phyloP scores from a whole-genome alignment of 2,797 vertebrate genomes.

The Menidia menidia region DNA sequence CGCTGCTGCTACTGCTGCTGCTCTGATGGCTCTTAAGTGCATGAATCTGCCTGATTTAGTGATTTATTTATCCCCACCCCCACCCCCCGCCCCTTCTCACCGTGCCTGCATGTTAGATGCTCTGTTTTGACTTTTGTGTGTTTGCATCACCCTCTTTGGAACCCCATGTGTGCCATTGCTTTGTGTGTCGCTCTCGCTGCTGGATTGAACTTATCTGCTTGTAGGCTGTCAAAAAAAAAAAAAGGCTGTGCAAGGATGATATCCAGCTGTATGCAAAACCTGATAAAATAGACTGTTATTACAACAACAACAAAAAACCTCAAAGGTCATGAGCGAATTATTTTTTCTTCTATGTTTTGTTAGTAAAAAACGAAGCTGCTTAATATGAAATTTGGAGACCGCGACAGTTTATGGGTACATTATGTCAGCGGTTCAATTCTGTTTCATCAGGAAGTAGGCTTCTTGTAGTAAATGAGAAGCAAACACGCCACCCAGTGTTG shows the following conservation, averaged over 20 bases:
- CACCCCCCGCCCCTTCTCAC: constrained; percentile 35
- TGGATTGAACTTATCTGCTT: constrained; percentile 52
- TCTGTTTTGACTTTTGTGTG: constrained; percentile 35
- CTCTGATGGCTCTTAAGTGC: constrained; percentile 64
- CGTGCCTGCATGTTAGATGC: constrained; percentile 36
- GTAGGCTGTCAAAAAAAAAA: constrained; percentile 39
- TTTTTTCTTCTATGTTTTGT: not conserved
- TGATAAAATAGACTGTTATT: not conserved
- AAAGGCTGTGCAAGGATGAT: constrained; percentile 35
- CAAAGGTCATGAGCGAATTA: not conserved
- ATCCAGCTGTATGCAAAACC: constrained; percentile 33
- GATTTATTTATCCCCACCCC: constrained; percentile 39
- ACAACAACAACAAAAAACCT: not conserved
- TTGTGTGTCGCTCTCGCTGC: constrained; percentile 37
- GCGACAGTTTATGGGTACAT: not conserved
- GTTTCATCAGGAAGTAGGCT: not conserved
- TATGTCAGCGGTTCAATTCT: constrained; percentile 9
- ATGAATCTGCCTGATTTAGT: constrained; percentile 64
- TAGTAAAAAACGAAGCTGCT: no score
- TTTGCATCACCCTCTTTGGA: constrained; percentile 45
- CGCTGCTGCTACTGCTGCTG: constrained; percentile 75
- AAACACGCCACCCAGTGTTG: constrained; percentile 71
- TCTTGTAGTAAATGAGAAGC: constrained; percentile 28
- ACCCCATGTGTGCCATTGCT: constrained; percentile 36
- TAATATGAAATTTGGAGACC: not conserved